Evolutionary conservation across 2,888 invertebrate genomes (phyloP).

Genomic region (Latrodectus elegans): DNA sequence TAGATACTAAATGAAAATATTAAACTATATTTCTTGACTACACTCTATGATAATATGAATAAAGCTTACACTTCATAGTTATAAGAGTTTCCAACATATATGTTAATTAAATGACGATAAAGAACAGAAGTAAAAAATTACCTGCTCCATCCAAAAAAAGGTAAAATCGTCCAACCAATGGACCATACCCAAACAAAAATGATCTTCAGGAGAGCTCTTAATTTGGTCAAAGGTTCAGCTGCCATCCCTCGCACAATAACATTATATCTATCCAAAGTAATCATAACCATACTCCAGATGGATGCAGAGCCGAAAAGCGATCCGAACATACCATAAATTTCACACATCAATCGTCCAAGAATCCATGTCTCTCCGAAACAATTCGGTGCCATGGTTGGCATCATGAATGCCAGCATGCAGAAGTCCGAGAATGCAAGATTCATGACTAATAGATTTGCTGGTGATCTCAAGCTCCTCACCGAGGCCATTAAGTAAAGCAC

Average conservation of each 20-base stretch:
- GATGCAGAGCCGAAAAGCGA: conserved; percentile 92
- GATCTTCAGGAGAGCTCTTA: conserved; percentile 85
- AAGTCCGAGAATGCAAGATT: conserved; percentile 94
- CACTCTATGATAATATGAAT: no score
- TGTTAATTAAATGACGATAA: no score
- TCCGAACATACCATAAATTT: conserved; percentile 77
- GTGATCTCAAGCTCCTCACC: conserved; percentile 77
- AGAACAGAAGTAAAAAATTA: conserved; percentile 8
- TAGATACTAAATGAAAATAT: no score
- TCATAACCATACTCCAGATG: conserved; percentile 94
- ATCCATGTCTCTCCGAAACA: conserved; percentile 86
- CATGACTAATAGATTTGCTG: conserved; percentile 85
- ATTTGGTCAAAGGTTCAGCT: conserved; percentile 88
- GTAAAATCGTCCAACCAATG: conserved; percentile 86
- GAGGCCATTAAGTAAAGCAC: conserved; percentile 84
- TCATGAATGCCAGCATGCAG: conserved; percentile 88
- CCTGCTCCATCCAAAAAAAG: conserved; percentile 83
- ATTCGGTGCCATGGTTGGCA: conserved; percentile 87
- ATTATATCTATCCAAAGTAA: conserved; percentile 93
- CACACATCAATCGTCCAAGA: conserved; percentile 85
- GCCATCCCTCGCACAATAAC: conserved; percentile 92
- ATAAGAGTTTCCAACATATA: no score
- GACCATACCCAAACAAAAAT: conserved; percentile 86
- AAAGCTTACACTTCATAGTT: no score
- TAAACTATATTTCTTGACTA: no score